Evolutionary conservation across 2,888 invertebrate genomes (phyloP), one percentile per base, ranked within the genome.

Genomic region (Cinara cedri): DNA sequence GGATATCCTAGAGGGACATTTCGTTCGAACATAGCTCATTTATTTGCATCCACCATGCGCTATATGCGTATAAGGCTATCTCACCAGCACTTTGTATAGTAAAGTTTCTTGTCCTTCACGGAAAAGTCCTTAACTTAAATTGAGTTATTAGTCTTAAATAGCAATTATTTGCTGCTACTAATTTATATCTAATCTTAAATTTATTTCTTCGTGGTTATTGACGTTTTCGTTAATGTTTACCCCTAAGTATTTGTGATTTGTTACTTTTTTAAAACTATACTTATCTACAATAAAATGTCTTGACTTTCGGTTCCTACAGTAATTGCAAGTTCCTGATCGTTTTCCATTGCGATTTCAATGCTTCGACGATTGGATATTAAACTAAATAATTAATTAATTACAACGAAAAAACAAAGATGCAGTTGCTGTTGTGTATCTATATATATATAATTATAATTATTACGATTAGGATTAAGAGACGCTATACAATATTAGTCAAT

Each of bases 311-410:
- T 19, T 65, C 66, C 14, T 49, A 66, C 66, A 21, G 46, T 46
- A 14, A 66, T 46, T 66, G 14, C 46, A 14, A 66, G 66, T 6
- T 66, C 26, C 21, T 66, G 66, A 9, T 46, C 14, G 21, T 66
- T 46, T 66, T 14, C 46, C 21, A 66, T 24, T 66, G n/a, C n/a
- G n/a, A n/a, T n/a, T n/a, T n/a, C n/a, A n/a, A n/a, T n/a, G n/a
- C n/a, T n/a, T n/a, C n/a, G n/a, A n/a, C n/a, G n/a, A n/a, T n/a
- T n/a, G n/a, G n/a, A n/a, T n/a, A n/a, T n/a, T n/a, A n/a, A n/a
- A n/a, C n/a, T n/a, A n/a, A n/a, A n/a, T n/a, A n/a, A n/a, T n/a
- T n/a, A n/a, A n/a, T n/a, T n/a, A n/a, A n/a, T n/a, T n/a, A n/a
- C n/a, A n/a, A n/a, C n/a, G n/a, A n/a, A n/a, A n/a, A n/a, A n/a